Evolutionary conservation across 2,113 vertebrate genomes (phyloP).

Genomic region (Erpornis zantholeuca): DNA sequence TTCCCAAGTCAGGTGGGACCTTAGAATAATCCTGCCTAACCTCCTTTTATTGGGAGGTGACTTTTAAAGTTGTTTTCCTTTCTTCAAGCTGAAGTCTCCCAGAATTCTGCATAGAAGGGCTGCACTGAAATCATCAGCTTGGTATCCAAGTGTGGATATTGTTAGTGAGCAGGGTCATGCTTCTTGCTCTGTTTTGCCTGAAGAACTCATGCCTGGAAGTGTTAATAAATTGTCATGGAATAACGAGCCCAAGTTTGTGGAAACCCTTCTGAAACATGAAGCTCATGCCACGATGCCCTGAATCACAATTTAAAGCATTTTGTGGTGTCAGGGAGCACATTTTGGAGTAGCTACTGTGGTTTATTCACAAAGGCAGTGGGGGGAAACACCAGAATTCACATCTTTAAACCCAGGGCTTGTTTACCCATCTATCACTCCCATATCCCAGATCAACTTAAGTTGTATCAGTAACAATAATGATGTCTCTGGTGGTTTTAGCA

Average conservation of each 20-base stretch:
- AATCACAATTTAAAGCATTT: background rate
- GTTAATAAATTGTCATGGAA: background rate
- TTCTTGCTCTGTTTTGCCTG: background rate
- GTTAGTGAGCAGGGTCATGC: background rate
- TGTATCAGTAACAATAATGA: background rate
- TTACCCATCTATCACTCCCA: background rate
- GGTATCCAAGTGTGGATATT: background rate
- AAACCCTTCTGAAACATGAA: background rate
- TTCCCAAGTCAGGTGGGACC: slow-evolving; percentile 37
- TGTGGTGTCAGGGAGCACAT: background rate
- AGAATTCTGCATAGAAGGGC: background rate
- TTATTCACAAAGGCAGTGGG: background rate
- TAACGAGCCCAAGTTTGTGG: background rate
- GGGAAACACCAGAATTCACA: background rate
- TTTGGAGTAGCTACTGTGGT: background rate
- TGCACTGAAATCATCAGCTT: background rate
- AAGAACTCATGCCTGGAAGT: background rate
- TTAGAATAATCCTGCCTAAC: slow-evolving; percentile 2
- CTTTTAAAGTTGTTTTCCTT: slow-evolving; percentile 24
- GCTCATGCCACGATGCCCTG: background rate
- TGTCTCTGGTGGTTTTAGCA: background rate
- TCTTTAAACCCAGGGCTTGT: background rate
- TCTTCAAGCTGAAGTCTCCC: background rate
- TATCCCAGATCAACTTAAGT: background rate
- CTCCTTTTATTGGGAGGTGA: background rate